Percentiles rank a stretch among this genome's conserved stretches.
Conservation (phyloP, 2,113 vertebrate species). For the Guaruba guarouba region DNA sequence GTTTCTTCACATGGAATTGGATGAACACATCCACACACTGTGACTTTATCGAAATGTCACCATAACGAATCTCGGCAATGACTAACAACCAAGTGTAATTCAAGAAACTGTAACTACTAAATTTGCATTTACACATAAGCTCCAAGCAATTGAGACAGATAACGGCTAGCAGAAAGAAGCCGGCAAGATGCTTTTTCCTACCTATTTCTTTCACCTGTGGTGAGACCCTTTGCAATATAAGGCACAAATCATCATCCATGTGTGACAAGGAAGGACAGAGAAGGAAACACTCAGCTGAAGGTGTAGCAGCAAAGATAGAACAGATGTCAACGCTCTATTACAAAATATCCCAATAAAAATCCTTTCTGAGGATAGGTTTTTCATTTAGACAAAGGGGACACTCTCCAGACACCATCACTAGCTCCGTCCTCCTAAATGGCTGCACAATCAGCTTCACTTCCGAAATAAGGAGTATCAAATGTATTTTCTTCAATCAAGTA, state of each 20-base stretch:
- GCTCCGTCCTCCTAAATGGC: background rate
- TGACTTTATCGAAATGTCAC: constrained; percentile 37
- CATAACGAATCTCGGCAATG: background rate
- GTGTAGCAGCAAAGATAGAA: background rate
- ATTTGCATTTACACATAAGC: background rate
- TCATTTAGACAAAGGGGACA: background rate
- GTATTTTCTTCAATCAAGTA: background rate
- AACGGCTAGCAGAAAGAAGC: background rate
- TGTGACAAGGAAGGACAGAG: background rate
- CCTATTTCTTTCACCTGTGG: background rate
- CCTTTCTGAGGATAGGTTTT: background rate
- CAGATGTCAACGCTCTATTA: background rate
- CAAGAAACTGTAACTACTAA: background rate
- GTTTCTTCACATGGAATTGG: background rate
- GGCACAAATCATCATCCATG: background rate
- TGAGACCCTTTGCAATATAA: background rate
- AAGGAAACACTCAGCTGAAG: background rate
- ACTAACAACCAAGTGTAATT: background rate
- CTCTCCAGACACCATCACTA: background rate
- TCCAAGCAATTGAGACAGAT: background rate
- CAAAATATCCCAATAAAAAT: background rate
- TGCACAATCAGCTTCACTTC: background rate
- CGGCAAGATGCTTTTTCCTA: background rate
- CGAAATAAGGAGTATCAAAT: background rate
- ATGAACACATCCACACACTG: background rate